Evolutionary conservation across 2,113 vertebrate species (phyloP).

Genomic region (Nymphicus hollandicus): DNA sequence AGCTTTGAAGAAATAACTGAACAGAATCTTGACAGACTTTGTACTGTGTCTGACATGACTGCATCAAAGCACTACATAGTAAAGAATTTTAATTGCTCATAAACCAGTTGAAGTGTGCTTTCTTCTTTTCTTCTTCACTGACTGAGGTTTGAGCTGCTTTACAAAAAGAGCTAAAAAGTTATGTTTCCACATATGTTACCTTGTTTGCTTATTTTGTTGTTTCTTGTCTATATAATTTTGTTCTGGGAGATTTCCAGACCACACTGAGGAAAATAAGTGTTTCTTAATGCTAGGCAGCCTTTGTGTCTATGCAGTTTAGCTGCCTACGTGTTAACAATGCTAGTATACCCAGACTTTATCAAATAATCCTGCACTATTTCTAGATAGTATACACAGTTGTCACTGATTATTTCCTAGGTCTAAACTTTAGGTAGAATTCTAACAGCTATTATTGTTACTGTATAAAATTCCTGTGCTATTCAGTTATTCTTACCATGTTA

Average conservation of each 20-base stretch:
- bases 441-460: background rate
- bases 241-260: background rate
- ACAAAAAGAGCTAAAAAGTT: background rate
- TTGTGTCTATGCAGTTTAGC: background rate
- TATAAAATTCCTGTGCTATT: background rate
- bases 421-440: background rate
- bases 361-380: background rate
- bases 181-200: background rate
- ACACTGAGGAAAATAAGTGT: background rate
- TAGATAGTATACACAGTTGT: background rate
- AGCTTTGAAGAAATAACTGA: constrained; percentile 33
- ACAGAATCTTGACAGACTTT: constrained; percentile 37
- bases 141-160: background rate
- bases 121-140: background rate
- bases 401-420: background rate
- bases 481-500: background rate
- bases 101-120: background rate
- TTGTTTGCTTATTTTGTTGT: background rate
- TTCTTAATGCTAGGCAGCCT: background rate
- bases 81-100: constrained; percentile 7
- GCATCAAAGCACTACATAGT: constrained; percentile 16
- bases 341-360: background rate
- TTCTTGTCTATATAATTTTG: background rate
- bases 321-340: background rate
- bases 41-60: constrained; percentile 18